Evolutionary conservation across 92 coral and sea anemone species (phyloP).

Genomic region (Parazoanthus darwini): DNA sequence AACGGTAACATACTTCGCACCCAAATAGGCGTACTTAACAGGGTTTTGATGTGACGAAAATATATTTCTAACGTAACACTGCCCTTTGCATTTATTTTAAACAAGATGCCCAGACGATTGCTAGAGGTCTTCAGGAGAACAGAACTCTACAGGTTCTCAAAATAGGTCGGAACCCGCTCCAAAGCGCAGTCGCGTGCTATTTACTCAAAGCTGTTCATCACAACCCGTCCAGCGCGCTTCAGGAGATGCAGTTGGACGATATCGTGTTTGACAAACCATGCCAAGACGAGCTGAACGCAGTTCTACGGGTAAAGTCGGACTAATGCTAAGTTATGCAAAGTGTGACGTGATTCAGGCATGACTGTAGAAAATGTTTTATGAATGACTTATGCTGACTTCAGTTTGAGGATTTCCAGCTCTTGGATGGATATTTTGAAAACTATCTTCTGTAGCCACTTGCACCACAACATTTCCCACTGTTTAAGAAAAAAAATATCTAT

Average conservation of each 20-base stretch:
- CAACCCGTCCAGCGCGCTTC: slow-evolving; percentile 50
- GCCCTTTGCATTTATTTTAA: background rate
- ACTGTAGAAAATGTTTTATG: too few relatives aligned
- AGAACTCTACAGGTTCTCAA: slow-evolving; percentile 60
- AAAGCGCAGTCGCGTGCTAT: slow-evolving; percentile 67
- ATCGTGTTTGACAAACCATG: slow-evolving; percentile 68
- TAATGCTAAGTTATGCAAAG: background rate
- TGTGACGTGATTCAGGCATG: too few relatives aligned
- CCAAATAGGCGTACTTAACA: too few relatives aligned
- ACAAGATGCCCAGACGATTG: slow-evolving; percentile 54
- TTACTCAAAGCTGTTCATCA: slow-evolving; percentile 52
- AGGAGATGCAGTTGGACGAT: slow-evolving; percentile 66
- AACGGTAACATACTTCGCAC: too few relatives aligned
- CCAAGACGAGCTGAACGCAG: slow-evolving; percentile 46
- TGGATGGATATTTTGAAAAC: too few relatives aligned
- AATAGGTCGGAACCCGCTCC: slow-evolving; percentile 77
- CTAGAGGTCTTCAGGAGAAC: slow-evolving; percentile 53
- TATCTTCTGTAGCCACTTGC: too few relatives aligned
- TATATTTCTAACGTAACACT: too few relatives aligned
- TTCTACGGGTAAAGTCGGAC: slow-evolving; percentile 52
- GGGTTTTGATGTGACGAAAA: too few relatives aligned
- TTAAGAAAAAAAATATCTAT: too few relatives aligned
- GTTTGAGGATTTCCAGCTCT: too few relatives aligned
- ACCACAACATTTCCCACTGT: too few relatives aligned
- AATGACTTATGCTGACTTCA: too few relatives aligned